Percentiles rank a stretch among this genome's conserved stretches.
Evolutionary conservation across 2,888 invertebrate genomes (phyloP).

Genomic region (Hypomecis punctinalis): DNA sequence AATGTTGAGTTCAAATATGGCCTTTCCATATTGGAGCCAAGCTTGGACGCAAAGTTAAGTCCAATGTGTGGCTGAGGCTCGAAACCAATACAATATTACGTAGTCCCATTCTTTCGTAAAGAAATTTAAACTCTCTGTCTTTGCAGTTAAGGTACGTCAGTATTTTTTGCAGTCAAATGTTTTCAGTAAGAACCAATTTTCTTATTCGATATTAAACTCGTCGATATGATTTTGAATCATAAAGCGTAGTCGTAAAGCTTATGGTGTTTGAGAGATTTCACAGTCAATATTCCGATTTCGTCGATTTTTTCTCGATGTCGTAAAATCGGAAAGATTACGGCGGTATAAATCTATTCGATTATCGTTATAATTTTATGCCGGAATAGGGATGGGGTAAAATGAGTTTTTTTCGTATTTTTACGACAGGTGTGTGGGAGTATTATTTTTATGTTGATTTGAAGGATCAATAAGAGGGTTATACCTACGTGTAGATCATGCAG

Average conservation of each 20-base stretch:
- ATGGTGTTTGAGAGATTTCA: conserved; percentile 29
- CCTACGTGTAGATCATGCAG: neutral
- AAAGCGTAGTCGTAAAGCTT: conserved; percentile 21
- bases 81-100: too few relatives aligned
- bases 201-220: conserved; percentile 12
- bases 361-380: conserved; percentile 48
- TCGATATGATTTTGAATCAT: conserved; percentile 26
- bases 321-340: conserved; percentile 60
- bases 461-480: too few relatives aligned
- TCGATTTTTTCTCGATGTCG: conserved; percentile 65
- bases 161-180: neutral
- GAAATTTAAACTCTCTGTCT: neutral
- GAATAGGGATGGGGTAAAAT: conserved; percentile 48
- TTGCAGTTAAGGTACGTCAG: neutral
- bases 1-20: neutral
- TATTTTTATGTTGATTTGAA: neutral
- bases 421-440: neutral
- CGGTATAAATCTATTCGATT: conserved; percentile 69
- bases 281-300: conserved; percentile 64
- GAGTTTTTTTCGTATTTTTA: conserved; percentile 4
- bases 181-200: conserved; percentile 9
- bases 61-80: too few relatives aligned
- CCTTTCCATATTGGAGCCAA: too few relatives aligned
- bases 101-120: neutral
- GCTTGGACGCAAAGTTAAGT: too few relatives aligned